phyloP scores from a whole-genome alignment of 2,888 invertebrate species.

The Subacronicta megacephala region DNA sequence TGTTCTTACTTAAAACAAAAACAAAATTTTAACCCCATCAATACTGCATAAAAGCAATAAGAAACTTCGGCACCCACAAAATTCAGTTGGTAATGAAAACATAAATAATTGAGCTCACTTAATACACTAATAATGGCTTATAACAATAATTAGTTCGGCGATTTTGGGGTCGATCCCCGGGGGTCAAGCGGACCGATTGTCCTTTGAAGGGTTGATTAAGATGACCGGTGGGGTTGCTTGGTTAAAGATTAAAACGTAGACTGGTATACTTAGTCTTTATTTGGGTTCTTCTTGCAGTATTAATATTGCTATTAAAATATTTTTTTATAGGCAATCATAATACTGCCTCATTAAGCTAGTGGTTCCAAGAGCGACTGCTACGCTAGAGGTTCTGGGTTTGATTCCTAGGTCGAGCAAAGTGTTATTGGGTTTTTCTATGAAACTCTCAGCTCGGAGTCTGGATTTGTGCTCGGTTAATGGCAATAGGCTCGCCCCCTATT shows the following conservation, averaged over 20 bases:
- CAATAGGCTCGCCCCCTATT: too few species aligned
- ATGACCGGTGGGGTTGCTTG: slow-evolving; percentile 77
- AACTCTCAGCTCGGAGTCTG: too few species aligned
- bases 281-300: too few species aligned
- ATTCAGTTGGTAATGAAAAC: slow-evolving; percentile 64
- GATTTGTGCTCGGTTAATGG: too few species aligned
- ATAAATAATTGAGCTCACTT: slow-evolving; percentile 77
- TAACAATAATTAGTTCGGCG: slow-evolving; percentile 86
- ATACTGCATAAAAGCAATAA: slow-evolving; percentile 17
- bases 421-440: too few species aligned
- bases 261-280: too few species aligned
- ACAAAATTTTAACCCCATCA: slow-evolving; percentile 9
- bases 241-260: slow-evolving; percentile 49
- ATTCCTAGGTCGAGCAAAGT: too few species aligned
- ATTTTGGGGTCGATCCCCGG: slow-evolving; percentile 68
- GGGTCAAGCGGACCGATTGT: slow-evolving; percentile 85
- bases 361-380: too few species aligned
- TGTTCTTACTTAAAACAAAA: not conserved
- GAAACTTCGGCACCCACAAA: slow-evolving; percentile 35
- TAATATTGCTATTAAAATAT: too few species aligned
- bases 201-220: slow-evolving; percentile 88
- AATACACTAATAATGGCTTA: slow-evolving; percentile 81
- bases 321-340: too few species aligned
- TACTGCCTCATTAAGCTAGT: too few species aligned
- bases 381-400: too few species aligned